A percentile compares a stretch with the other conserved stretches of the same genome.
These are phyloP conservation scores for Eumeta japonica DNA, from an alignment of 1,140 invertebrate genomes.

Conservation along the genomic window DNA sequence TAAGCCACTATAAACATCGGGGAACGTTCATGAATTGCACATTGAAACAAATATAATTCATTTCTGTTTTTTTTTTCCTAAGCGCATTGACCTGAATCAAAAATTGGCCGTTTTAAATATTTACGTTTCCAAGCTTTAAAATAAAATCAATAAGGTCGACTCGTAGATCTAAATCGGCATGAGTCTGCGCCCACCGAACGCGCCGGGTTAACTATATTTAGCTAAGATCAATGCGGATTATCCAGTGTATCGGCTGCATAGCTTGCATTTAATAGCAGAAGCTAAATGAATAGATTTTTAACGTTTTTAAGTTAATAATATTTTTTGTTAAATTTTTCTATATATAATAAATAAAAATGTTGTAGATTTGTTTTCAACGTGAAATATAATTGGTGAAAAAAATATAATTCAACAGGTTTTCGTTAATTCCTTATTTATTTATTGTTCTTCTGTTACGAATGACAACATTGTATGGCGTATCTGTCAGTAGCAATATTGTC, in stretches of 20 bases:
- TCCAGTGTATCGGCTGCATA: constrained; percentile 33
- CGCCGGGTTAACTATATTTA: background rate
- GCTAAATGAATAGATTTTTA: constrained; percentile 3
- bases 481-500: too few relatives aligned
- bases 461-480: too few relatives aligned
- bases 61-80: background rate
- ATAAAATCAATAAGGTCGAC: background rate
- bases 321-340: too few relatives aligned
- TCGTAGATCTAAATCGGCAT: background rate
- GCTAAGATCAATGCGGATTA: constrained; percentile 46
- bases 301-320: constrained; percentile 1
- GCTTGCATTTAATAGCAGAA: constrained; percentile 35
- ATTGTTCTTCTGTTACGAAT: too few relatives aligned
- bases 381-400: too few relatives aligned
- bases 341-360: too few relatives aligned
- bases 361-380: too few relatives aligned
- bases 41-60: background rate
- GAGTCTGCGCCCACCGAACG: background rate
- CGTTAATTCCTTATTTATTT: too few relatives aligned
- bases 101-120: constrained; percentile 35
- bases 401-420: too few relatives aligned
- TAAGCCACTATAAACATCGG: too few relatives aligned
- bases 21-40: background rate
- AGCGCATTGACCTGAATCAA: too few relatives aligned
- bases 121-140: constrained; percentile 7